Evolutionary conservation across 2,797 vertebrate species (phyloP).

Genomic region (Sebastes jordani): DNA sequence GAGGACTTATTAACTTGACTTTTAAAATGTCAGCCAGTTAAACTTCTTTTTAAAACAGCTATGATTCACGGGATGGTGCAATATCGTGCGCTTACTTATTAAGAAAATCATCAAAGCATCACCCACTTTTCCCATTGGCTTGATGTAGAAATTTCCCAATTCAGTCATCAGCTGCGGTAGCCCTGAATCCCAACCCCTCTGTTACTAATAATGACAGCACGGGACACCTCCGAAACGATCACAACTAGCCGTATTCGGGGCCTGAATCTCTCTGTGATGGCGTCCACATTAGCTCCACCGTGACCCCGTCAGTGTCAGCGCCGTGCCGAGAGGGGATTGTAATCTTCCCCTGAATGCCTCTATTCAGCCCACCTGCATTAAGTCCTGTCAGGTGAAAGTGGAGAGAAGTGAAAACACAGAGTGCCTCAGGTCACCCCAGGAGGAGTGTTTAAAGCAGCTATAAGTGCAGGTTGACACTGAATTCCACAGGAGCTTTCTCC

Average conservation of each 20-base stretch:
- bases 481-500: conserved; percentile 67
- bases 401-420: conserved; percentile 55
- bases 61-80: neutral
- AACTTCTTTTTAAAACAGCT: neutral
- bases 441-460: conserved; percentile 48
- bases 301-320: conserved; percentile 12
- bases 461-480: conserved; percentile 64
- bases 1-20: neutral
- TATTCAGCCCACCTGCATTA: conserved; percentile 50
- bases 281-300: neutral
- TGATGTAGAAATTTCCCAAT: neutral
- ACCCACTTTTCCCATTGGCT: neutral
- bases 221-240: neutral
- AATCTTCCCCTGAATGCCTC: conserved; percentile 55
- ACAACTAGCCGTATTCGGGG: neutral
- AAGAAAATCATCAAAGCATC: neutral
- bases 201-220: neutral
- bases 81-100: neutral
- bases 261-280: neutral
- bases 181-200: neutral
- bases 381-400: conserved; percentile 70
- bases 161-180: neutral
- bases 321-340: conserved; percentile 14
- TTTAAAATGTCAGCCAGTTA: neutral
- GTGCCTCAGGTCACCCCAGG: conserved; percentile 47